Evolutionary conservation across 2,888 invertebrate genomes (phyloP).

Genomic region (Aphodius sticticus): DNA sequence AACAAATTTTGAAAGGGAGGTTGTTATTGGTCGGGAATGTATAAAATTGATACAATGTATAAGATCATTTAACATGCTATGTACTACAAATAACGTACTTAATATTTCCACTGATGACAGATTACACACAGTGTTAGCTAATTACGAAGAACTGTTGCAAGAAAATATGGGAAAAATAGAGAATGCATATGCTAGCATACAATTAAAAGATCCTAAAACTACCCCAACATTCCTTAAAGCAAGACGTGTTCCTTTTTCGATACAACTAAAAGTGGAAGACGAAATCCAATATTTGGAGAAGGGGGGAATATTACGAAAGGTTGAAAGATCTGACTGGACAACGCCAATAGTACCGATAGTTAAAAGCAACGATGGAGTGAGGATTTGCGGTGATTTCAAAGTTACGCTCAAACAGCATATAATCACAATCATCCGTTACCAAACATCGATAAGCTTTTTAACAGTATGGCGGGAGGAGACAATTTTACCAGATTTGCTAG

Average conservation of each 20-base stretch:
- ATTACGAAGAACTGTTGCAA: not conserved
- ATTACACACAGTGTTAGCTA: slow-evolving; percentile 13
- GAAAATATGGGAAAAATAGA: not conserved
- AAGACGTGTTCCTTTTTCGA: not conserved
- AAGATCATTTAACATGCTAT: slow-evolving; percentile 35
- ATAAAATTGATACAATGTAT: too few species aligned
- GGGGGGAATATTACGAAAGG: not conserved
- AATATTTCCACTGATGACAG: not conserved
- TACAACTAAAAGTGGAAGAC: not conserved
- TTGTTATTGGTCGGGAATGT: slow-evolving; percentile 44
- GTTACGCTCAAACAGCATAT: not conserved
- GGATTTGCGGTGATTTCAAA: slow-evolving; percentile 14
- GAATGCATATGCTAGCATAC: too few species aligned
- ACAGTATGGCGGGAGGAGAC: slow-evolving; percentile 45
- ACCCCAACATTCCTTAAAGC: slow-evolving; percentile 11
- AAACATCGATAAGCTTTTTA: not conserved
- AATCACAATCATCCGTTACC: slow-evolving; percentile 5
- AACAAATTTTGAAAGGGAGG: slow-evolving; percentile 41
- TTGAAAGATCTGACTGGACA: slow-evolving; percentile 12
- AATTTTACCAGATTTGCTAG: slow-evolving; percentile 39
- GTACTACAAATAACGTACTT: slow-evolving; percentile 33
- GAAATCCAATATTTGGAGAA: not conserved
- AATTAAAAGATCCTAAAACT: not conserved
- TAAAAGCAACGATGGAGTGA: not conserved
- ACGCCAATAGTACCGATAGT: slow-evolving; percentile 21